phyloP scores from a whole-genome alignment of 1,140 invertebrate species.

The Chrysoperla carnea region DNA sequence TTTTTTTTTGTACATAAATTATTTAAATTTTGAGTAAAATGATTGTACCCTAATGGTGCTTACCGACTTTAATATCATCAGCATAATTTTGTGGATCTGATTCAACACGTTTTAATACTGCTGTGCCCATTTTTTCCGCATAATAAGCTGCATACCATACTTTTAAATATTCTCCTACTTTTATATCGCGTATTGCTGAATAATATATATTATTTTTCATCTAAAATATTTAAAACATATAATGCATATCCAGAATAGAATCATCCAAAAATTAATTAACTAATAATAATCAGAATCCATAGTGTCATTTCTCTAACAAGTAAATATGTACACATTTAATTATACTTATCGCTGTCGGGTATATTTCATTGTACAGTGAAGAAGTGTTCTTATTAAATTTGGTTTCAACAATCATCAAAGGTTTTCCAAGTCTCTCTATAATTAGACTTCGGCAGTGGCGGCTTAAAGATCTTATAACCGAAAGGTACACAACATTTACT shows the following conservation, averaged over 20 bases:
- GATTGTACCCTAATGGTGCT: too few relatives aligned
- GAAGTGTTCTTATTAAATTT: too few relatives aligned
- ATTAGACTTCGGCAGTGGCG: too few relatives aligned
- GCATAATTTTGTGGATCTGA: conserved; percentile 2
- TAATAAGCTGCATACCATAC: conserved; percentile 40
- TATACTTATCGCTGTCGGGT: too few relatives aligned
- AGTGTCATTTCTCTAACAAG: background rate
- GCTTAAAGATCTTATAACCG: too few relatives aligned
- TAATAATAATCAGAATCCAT: background rate
- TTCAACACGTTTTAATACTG: conserved; percentile 4
- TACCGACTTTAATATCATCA: background rate
- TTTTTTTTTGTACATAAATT: too few relatives aligned
- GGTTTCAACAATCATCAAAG: too few relatives aligned
- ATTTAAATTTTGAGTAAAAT: too few relatives aligned
- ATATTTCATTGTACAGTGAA: too few relatives aligned
- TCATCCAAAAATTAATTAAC: background rate
- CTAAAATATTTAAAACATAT: conserved; percentile 12
- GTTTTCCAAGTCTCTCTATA: too few relatives aligned
- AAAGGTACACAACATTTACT: too few relatives aligned
- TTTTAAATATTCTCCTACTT: conserved; percentile 31
- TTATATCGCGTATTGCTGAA: conserved; percentile 32
- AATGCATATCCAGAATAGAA: conserved; percentile 1
- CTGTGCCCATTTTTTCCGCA: conserved; percentile 23
- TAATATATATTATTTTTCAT: conserved; percentile 36
- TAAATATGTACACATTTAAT: too few relatives aligned